A percentile compares a stretch with the other conserved stretches of the same genome.
These are phyloP conservation scores for Lycaena phlaeas DNA, from an alignment of 2,888 invertebrate species.

Conservation along the genomic window DNA sequence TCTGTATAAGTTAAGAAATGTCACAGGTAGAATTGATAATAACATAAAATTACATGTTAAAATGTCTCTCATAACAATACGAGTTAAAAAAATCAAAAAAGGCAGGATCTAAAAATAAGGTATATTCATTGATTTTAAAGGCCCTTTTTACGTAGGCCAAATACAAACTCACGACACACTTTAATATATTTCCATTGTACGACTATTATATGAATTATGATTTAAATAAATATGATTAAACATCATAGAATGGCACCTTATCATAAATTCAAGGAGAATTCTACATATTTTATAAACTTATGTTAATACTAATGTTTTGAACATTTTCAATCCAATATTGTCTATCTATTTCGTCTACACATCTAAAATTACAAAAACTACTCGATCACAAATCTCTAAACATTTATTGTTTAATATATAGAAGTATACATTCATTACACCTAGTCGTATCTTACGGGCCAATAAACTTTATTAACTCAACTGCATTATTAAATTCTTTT, in stretches of 20 bases:
- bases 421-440: not conserved
- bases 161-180: too few species aligned
- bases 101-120: too few species aligned
- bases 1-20: too few species aligned
- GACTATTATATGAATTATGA: not conserved
- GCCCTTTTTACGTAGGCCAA: too few species aligned
- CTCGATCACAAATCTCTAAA: conserved; percentile 44
- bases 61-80: too few species aligned
- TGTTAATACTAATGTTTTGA: conserved; percentile 16
- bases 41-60: too few species aligned
- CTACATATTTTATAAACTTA: not conserved
- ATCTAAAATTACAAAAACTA: conserved; percentile 44
- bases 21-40: too few species aligned
- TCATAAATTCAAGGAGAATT: not conserved
- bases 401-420: conserved; percentile 21
- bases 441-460: not conserved
- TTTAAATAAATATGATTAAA: not conserved
- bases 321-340: conserved; percentile 18
- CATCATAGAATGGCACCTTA: not conserved
- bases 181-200: too few species aligned
- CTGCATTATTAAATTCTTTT: too few species aligned
- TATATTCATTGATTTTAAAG: too few species aligned
- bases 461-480: too few species aligned
- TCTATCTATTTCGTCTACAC: conserved; percentile 17
- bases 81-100: too few species aligned